Evolutionary conservation across 2,113 vertebrate genomes (phyloP), one percentile per base, ranked within the genome.

Genomic region (Sinocyclocheilus rhinocerous): DNA sequence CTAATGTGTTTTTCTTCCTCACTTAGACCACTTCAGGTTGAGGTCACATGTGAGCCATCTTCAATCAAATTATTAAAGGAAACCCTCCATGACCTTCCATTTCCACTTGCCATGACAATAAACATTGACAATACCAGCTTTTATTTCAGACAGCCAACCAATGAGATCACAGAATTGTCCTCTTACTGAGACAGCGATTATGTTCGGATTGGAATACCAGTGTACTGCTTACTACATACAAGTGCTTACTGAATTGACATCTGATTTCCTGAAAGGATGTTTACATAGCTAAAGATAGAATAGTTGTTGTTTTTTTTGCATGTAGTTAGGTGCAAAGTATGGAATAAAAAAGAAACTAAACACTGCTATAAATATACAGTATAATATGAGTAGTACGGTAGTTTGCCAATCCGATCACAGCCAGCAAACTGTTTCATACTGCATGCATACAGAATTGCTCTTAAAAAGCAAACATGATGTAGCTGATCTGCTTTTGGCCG

Each of bases 61-160:
- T 65, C 42, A 87, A 83, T 89, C 76, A 67, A 84, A 86, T 82
- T 39, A 88, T 42, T 84, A 72, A 39, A 50, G 42, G 39, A 42
- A 87, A 48, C 39, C 26, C 52, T 70, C 26, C 11, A 11, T 24
- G 55, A 81, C 48, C 65, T 61, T 48, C 52, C 39, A 33, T 26
- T 82, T 55, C 9, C 13, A 18, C 75, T 73, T 78, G 18, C 26
- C 61, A 24, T 69, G 18, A 52, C 6, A 63, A 63, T 45, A 63
- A 63, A 48, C 4, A 2, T 29, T 24, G 13, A 9, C 15, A 24
- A 18, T 22, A 33, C 26, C 20, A 26, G 45, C 42, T 69, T 45
- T 80, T 80, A 16, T 4, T 18, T 63, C 36, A 42, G 57, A 63
- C 20, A 69, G 26, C n/a, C 79, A 80, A 65, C 42, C 42, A 82